Evolutionary conservation across 2,797 vertebrate genomes (phyloP).

Genomic region (Phalanger gymnotis): DNA sequence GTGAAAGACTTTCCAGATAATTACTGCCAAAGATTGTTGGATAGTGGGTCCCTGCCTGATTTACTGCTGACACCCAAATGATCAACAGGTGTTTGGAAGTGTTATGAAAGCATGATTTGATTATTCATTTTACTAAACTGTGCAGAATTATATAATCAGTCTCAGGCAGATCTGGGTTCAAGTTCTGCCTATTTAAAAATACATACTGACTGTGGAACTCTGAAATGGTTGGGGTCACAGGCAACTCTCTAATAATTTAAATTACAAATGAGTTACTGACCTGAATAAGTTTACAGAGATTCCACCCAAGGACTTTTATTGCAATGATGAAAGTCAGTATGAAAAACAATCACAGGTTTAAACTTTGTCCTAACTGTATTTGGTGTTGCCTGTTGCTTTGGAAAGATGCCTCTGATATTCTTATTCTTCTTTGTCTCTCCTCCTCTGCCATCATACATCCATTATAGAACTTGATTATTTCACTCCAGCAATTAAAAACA

Average conservation of each 20-base stretch:
- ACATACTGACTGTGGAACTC: background rate
- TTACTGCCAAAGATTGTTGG: background rate
- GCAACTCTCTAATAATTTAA: background rate
- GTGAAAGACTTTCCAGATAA: background rate
- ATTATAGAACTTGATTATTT: background rate
- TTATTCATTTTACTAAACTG: background rate
- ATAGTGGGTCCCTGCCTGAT: background rate
- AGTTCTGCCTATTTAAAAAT: background rate
- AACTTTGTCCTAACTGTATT: background rate
- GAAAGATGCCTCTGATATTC: background rate
- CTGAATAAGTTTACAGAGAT: background rate
- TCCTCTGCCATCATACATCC: background rate
- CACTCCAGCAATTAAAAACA: background rate
- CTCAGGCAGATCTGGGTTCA: background rate
- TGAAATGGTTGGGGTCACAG: background rate
- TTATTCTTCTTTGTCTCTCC: background rate
- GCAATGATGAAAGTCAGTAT: background rate
- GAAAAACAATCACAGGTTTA: background rate
- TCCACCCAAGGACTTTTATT: background rate
- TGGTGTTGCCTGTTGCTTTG: background rate
- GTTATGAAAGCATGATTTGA: background rate
- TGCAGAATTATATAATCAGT: background rate
- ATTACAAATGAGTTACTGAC: background rate
- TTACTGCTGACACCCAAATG: slow-evolving; percentile 5
- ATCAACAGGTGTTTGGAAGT: background rate